Percentiles rank a stretch among this genome's conserved stretches.
These are phyloP conservation scores for Xerus rutilus DNA, from an alignment of 2,797 vertebrate species.

Conservation along the genomic window DNA sequence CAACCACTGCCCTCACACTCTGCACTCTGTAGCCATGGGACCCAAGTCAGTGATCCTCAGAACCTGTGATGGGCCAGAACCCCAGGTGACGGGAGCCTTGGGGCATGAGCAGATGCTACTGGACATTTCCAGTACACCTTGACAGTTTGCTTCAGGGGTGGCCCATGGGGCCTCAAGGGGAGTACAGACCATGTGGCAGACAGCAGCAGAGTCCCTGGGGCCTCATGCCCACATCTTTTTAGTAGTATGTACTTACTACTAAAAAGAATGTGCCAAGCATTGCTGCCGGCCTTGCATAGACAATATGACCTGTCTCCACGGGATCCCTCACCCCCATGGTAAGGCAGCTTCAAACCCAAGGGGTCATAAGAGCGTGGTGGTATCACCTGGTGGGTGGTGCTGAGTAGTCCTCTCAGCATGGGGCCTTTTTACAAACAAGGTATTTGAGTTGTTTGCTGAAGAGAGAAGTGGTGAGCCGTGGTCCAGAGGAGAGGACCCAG, in stretches of 20 bases:
- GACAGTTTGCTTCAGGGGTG: neutral
- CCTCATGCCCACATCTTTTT: neutral
- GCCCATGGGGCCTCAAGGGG: neutral
- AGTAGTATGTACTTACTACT: neutral
- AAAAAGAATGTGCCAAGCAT: rapidly evolving
- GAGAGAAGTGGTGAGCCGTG: neutral
- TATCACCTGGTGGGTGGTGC: neutral
- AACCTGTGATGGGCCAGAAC: neutral
- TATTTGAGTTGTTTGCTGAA: neutral
- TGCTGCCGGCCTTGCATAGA: neutral
- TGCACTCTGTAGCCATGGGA: neutral
- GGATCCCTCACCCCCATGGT: neutral
- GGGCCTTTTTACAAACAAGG: neutral
- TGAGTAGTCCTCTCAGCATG: neutral
- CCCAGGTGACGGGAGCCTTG: rapidly evolving
- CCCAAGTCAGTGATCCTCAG: neutral
- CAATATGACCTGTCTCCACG: neutral
- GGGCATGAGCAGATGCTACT: neutral
- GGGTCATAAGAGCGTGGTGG: neutral
- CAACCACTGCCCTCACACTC: neutral
- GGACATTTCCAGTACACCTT: neutral
- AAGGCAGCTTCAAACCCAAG: neutral
- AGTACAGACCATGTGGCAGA: too few species aligned
- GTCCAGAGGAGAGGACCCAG: neutral
- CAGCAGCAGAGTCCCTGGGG: neutral